Evolutionary conservation across 37 sponge, comb jelly and placozoan genomes (phyloP).

Genomic region (Oopsacas minuta): DNA sequence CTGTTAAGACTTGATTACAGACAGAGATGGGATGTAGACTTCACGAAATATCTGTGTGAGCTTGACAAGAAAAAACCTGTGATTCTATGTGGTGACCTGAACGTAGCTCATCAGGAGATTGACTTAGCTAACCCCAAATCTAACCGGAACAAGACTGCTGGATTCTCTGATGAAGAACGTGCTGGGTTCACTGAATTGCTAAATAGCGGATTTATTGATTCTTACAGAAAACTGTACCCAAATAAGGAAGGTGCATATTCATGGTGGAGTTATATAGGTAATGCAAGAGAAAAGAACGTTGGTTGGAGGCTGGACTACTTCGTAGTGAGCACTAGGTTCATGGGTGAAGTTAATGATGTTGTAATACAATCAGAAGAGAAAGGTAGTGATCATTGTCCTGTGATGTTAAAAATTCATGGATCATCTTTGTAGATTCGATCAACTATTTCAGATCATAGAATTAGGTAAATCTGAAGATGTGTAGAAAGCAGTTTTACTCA

Average conservation of each 20-base stretch:
- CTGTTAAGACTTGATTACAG: slow-evolving; percentile 43
- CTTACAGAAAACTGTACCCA: slow-evolving; percentile 79
- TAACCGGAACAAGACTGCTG: slow-evolving; percentile 62
- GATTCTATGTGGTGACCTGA: slow-evolving; percentile 80
- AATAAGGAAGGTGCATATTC: slow-evolving; percentile 62
- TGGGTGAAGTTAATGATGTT: slow-evolving; percentile 44
- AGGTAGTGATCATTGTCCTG: slow-evolving; percentile 94
- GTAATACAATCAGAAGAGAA: slow-evolving; percentile 46
- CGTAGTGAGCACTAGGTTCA: slow-evolving; percentile 52
- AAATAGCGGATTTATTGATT: slow-evolving; percentile 61
- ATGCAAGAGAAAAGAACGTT: slow-evolving; percentile 53
- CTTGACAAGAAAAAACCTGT: slow-evolving; percentile 70
- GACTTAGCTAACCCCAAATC: slow-evolving; percentile 75
- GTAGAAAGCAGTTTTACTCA: no score
- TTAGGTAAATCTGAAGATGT: no score
- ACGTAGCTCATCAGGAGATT: slow-evolving; percentile 83
- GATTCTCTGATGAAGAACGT: slow-evolving; percentile 80
- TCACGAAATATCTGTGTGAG: slow-evolving; percentile 49
- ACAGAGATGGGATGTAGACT: slow-evolving; percentile 63
- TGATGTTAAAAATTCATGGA: not conserved
- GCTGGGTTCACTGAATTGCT: slow-evolving; percentile 62
- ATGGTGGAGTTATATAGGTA: slow-evolving; percentile 78
- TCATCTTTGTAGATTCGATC: not conserved
- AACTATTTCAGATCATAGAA: no score
- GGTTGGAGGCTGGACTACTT: slow-evolving; percentile 97